phyloP scores from a whole-genome alignment of 2,113 vertebrate species.

The Chamaea fasciata region DNA sequence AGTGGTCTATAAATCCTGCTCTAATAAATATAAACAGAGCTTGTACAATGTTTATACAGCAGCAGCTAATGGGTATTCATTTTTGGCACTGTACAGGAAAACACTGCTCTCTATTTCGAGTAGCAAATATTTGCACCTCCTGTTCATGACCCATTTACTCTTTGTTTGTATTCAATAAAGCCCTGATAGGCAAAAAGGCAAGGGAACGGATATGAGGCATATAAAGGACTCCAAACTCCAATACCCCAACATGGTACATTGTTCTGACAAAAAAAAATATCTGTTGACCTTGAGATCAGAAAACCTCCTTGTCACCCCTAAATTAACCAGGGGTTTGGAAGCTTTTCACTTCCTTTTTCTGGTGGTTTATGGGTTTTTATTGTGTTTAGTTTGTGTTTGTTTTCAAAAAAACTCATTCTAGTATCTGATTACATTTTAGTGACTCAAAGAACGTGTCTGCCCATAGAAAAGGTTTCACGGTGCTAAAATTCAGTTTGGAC shows the following conservation, averaged over 20 bases:
- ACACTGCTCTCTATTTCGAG: constrained; percentile 25
- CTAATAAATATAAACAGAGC: constrained; percentile 50
- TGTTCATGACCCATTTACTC: constrained; percentile 23
- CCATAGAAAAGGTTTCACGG: not conserved
- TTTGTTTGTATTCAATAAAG: constrained; percentile 3
- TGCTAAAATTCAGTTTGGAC: not conserved
- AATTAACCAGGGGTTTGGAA: not conserved
- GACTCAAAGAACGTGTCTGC: not conserved
- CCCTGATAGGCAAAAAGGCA: not conserved
- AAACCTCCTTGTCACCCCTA: not conserved
- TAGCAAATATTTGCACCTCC: constrained; percentile 52
- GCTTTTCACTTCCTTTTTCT: not conserved
- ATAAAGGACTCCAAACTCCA: not conserved
- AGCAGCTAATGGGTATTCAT: constrained; percentile 48
- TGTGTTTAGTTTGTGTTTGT: not conserved
- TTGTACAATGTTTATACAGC: constrained; percentile 31
- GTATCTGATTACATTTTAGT: not conserved
- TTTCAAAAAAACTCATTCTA: not conserved
- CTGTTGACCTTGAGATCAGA: not conserved
- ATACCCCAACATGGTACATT: not conserved
- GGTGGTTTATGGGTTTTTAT: not conserved
- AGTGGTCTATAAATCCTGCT: constrained; percentile 51
- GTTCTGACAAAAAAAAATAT: not conserved
- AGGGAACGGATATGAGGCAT: not conserved
- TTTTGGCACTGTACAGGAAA: constrained; percentile 44